Base-by-base conservation (phyloP, 1,140 invertebrate genomes). In the Diorhabda carinulata region DNA sequence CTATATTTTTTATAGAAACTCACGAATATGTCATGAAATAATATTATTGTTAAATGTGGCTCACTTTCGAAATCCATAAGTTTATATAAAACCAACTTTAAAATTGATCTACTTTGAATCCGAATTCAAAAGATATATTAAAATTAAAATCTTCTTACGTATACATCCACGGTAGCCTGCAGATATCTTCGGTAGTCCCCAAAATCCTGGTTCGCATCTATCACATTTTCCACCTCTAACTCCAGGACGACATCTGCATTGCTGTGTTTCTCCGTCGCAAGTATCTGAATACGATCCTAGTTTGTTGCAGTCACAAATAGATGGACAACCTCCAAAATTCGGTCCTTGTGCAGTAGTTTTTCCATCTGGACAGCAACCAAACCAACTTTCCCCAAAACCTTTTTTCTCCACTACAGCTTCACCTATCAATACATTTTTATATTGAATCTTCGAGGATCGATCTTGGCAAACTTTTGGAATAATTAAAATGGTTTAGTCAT, bases 351-450 rank as follows among this genome's bases (percentile, higher is more conserved):
- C 92, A 3, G 88, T 79, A 2, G 92, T 96, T 74, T 89, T 88
- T n/a, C 90, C 90, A 78, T 97, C 94, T 5, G 91, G 89, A 81
- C 95, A 98, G 82, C 95, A 98, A 5, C 94, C 94, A 78, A 87
- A 88, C 81, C 85, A 84, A n/a, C 87, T 87, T 70, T 91, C 89
- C 60, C 86, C 84, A 78, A 92, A 94, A 66, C 83, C 82, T 62
- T 80, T 79, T 76, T 83, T 82, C 72, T 82, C 82, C 43, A 79
- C 47, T 52, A 52, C 47, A 8, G 47, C 47, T 52, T 52, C 47
- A 4, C n/a, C 47, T 52, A n/a, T 25, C 2, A 25, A 25, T 25
- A 25, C 25, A 25, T 25, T 25, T 25, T 25, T 25, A 25, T 1
- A 25, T 25, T 25, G 25, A 25, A 25, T 25, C 25, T 25, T 25